These are phyloP conservation scores for Capromys pilorides DNA, from an alignment of 2,797 vertebrate species.

Conservation along the genomic window DNA sequence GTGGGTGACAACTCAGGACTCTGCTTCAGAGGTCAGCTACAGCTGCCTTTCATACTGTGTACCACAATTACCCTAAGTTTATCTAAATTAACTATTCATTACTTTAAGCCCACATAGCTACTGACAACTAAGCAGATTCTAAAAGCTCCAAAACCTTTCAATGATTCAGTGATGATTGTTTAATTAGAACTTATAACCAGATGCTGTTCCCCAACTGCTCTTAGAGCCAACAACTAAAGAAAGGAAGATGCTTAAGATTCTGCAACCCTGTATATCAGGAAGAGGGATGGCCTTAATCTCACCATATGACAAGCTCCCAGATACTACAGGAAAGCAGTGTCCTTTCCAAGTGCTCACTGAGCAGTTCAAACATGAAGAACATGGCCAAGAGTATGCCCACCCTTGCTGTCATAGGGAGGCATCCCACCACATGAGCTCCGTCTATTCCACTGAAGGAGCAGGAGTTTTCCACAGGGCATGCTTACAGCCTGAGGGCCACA, in stretches of 20 bases:
- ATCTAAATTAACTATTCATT: not conserved
- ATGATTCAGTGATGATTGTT: not conserved
- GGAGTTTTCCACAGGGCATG: no score
- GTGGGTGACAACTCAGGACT: fast-evolving
- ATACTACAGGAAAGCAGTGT: not conserved
- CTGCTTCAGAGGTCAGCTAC: not conserved
- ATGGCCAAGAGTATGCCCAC: not conserved
- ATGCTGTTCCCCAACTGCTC: not conserved
- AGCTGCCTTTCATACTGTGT: not conserved
- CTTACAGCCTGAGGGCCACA: not conserved
- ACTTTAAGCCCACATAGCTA: not conserved
- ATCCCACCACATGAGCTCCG: not conserved
- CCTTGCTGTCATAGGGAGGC: not conserved
- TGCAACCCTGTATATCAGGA: not conserved
- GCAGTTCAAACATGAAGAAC: no score
- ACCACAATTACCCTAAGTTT: not conserved
- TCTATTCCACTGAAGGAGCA: not conserved
- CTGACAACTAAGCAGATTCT: not conserved
- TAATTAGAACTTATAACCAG: slow-evolving; percentile 32
- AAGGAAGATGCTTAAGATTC: not conserved
- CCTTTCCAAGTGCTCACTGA: no score
- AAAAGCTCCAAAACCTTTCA: slow-evolving; percentile 2
- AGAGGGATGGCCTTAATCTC: not conserved
- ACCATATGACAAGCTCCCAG: not conserved
- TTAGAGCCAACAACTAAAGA: not conserved